Evolutionary conservation across 1,140 invertebrate species (phyloP).

Genomic region (Brachionus manjavacas): DNA sequence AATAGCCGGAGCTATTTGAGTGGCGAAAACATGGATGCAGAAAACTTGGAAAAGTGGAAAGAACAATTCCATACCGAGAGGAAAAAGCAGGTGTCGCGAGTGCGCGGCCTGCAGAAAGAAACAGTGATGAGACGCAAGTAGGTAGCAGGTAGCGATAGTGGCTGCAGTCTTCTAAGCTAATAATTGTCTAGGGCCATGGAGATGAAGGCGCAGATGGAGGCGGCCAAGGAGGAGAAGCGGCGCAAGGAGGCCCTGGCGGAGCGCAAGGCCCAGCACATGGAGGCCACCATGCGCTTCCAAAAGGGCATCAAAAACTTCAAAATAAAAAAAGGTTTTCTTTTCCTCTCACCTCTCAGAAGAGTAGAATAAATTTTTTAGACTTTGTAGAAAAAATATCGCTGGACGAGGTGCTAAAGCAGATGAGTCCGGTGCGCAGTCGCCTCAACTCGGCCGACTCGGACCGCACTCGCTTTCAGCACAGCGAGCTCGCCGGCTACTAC

Average conservation of each 20-base stretch:
- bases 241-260: slow-evolving; percentile 26
- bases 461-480: neutral
- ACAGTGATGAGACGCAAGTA: slow-evolving; percentile 21
- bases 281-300: slow-evolving; percentile 37
- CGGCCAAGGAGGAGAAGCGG: slow-evolving; percentile 35
- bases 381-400: slow-evolving; percentile 11
- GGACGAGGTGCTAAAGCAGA: neutral
- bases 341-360: neutral
- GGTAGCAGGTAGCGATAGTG: neutral
- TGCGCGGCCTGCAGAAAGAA: slow-evolving; percentile 11
- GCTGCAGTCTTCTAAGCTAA: too few relatives aligned
- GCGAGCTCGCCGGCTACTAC: neutral
- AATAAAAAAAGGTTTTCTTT: neutral
- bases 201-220: slow-evolving; percentile 37
- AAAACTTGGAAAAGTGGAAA: slow-evolving; percentile 25
- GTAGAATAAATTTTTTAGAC: neutral
- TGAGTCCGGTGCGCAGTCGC: neutral
- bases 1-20: neutral
- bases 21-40: neutral
- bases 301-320: slow-evolving; percentile 41
- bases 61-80: slow-evolving; percentile 28
- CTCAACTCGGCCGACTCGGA: slow-evolving; percentile 15
- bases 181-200: slow-evolving; percentile 22
- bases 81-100: neutral
- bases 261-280: slow-evolving; percentile 27